Evolutionary conservation across 2,113 vertebrate species (phyloP), one percentile per base, ranked within the genome.

Genomic region (Hemichromis elongatus): DNA sequence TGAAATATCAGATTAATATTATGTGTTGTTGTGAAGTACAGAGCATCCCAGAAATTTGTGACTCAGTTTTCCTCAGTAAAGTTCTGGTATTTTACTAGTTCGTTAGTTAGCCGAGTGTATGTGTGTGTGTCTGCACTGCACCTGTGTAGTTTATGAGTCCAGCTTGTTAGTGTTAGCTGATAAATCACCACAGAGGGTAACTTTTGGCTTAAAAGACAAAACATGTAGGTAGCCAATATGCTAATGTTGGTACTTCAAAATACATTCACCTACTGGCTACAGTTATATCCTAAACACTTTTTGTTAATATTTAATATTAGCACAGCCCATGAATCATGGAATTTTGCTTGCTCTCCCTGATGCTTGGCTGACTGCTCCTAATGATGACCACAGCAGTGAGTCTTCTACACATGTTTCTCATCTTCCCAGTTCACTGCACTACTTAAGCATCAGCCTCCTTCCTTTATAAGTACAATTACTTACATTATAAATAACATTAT

Each of bases 331-430:
- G 56, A 10, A 59, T 50, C 57, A 33, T 61, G 26, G 3, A 33
- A 30, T 10, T 61, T 16, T 18, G 9, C 57, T 33, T 33, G 12
- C 37, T 4, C 63, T 0, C 63, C n/a, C 35, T 40, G 35, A 16
- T 59, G 28, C 28, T 2, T 6, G 5, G 28, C 57, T 61, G 57
- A 19, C 57, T 33, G 16, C 19, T 35, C 57, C 1, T 35, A 68
- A 68, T 16, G 63, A 42, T n/a, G 37, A 40, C 35, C 37, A 42
- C 63, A 26, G 37, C 63, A 40, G 37, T 68, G 7, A 6, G 12
- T 24, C 35, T 40, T 40, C 61, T 40, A 37, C 63, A 16, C 37
- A 68, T 68, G 13, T 42, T 68, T 68, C 63, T 68, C 37, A 42
- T 26, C 37, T 68, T 42, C 35, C 40, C 37, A 68, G 37, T 68